Base-by-base conservation (phyloP, 35 echinoderm and acorn worm species). In the Lytechinus pictus region DNA sequence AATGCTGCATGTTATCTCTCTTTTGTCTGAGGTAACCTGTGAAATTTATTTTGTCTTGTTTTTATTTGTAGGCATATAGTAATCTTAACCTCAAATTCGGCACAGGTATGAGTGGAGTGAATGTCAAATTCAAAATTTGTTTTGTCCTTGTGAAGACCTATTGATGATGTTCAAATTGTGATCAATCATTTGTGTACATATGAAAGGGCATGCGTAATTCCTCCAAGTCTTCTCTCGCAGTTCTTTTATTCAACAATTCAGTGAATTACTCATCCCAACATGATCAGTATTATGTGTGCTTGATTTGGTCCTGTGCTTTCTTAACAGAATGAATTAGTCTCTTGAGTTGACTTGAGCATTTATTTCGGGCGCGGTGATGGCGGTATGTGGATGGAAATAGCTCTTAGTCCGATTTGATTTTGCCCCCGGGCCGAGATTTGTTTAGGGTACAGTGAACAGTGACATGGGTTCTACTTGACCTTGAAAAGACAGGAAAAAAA, bases 251-350 rank as follows among this genome's bases (percentile, higher is more conserved):
- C 61, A 71, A 71, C 61, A 71, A 71, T 71, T 71, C 61, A 5
- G 14, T 71, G 61, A 71, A 19, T 71, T 71, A 71, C 61, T 71
- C 61, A 71, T 71, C 61, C 61, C 14, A 71, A 19, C 61, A 71
- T 19, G 61, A 71, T 71, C 14, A 6, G 61, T 71, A 19, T 71
- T 71, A 71, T 71, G 16, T 19, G 16, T 71, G 61, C 61, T 71
- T 71, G 61, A 71, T 71, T 71, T 3, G 61, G 12, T 71, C 61
- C 61, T 71, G 1, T 71, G 61, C 61, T 71, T 71, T 71, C 61
- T 71, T 71, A 71, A 71, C 61, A 71, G 61, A 71, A 71, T 71
- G 61, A 71, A 71, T 71, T 71, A 71, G 61, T 71, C 61, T 71
- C 61, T 71, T 71, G 61, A 71, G 61, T 71, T 71, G 61, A 71